Percentiles rank a stretch among this genome's conserved stretches.
phyloP scores from a whole-genome alignment of 1,140 invertebrate genomes.

The Neomicropteryx cornuta region DNA sequence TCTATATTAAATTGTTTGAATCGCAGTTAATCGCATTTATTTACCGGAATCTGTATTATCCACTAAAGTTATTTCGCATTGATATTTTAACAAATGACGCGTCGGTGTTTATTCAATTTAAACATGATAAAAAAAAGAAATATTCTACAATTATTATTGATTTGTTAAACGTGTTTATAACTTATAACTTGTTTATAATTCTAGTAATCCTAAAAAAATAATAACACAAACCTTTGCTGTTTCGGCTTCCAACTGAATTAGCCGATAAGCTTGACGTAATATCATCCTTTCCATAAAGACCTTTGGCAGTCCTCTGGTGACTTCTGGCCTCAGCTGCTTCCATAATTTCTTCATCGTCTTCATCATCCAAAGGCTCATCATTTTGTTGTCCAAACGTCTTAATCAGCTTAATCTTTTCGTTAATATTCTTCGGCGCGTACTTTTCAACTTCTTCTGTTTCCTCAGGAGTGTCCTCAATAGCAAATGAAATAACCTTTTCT shows the following conservation, averaged over 20 bases:
- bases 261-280: conserved; percentile 36
- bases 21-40: too few relatives aligned
- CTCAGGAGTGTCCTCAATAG: conserved; percentile 35
- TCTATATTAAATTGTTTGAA: too few relatives aligned
- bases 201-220: too few relatives aligned
- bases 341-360: conserved; percentile 45
- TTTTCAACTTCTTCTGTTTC: conserved; percentile 27
- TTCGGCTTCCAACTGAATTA: conserved; percentile 34
- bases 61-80: too few relatives aligned
- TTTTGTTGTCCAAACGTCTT: too few relatives aligned
- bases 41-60: too few relatives aligned
- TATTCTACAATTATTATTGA: too few relatives aligned
- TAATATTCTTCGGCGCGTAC: conserved; percentile 38
- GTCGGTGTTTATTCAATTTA: too few relatives aligned
- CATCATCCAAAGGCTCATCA: conserved; percentile 34
- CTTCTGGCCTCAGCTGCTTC: conserved; percentile 45
- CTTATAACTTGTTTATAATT: too few relatives aligned
- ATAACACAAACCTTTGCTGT: conserved; percentile 28
- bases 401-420: conserved; percentile 35
- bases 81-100: too few relatives aligned
- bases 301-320: conserved; percentile 27
- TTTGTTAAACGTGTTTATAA: too few relatives aligned
- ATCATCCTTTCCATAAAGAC: conserved; percentile 27
- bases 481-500: conserved; percentile 35
- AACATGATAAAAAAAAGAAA: too few relatives aligned